Base-by-base conservation (phyloP, 2,888 invertebrate genomes). In the Calliphora vomitoria region DNA sequence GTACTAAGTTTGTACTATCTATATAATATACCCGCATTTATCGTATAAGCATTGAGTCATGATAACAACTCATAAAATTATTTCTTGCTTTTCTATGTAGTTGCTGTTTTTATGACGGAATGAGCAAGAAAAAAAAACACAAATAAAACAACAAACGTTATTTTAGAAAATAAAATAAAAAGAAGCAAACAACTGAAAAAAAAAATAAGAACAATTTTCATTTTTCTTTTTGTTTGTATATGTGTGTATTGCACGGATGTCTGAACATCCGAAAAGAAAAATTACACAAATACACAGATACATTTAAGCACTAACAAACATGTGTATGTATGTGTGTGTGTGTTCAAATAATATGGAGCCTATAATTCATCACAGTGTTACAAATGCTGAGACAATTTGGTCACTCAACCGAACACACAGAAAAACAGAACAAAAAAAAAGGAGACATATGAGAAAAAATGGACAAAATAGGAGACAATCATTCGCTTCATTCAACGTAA, bases 401-500 rank as follows among this genome's bases (percentile, higher is more conserved):
- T 71, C 71, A 35, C 71, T 71, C 35, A 53, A 50, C 71, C n/a
- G 31, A 35, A 69, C 68, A 68, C n/a, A 71, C n/a, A 71, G 11
- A 35, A 35, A 53, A 31, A 50, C 20, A 44, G 18, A 8, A 50
- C 1, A 18, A 35, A n/a, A 71, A 44, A 8, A 69, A 6, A 8
- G 25, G 25, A 69, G 31, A 69, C 44, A n/a, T 2, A 50, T 15
- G 1, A 13, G 38, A 31, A 35, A 53, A 66, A 60, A 4, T 31
- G 31, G 15, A 60, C 5, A 13, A 58, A 60, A 47, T 53, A 47
- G 60, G 44, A 60, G 69, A 60, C 60, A 62, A 80, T 80, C 31
- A 80, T 80, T 62, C 71, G 80, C 80, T 80, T 80, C 62, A 71
- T 62, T 71, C 71, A 71, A 62, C 69, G 60, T 80, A 71, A 80